A percentile compares a stretch with the other conserved stretches of the same genome.
These are phyloP conservation scores for Anastrepha obliqua DNA, from an alignment of 1,140 invertebrate species.

Conservation along the genomic window DNA sequence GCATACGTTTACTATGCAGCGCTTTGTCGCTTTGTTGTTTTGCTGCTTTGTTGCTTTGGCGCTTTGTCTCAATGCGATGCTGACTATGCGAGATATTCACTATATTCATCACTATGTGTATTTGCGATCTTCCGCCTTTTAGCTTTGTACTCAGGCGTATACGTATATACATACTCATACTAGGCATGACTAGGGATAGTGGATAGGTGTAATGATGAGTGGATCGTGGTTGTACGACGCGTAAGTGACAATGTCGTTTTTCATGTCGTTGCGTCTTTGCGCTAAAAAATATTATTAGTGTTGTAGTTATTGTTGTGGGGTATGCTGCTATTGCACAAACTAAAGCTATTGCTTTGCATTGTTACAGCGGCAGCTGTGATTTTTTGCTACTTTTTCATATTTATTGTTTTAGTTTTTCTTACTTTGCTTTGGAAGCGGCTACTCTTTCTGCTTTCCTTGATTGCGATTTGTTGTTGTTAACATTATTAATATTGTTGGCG, in stretches of 20 bases:
- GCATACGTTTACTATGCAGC: constrained; percentile 44
- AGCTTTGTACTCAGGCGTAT: not conserved
- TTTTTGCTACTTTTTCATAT: constrained; percentile 15
- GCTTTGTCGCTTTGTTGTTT: constrained; percentile 43
- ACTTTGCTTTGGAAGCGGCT: constrained; percentile 2
- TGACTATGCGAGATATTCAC: constrained; percentile 23
- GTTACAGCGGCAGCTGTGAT: constrained; percentile 1
- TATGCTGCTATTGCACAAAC: not conserved
- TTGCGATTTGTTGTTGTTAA: constrained; percentile 44
- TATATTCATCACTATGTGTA: not conserved
- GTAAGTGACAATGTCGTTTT: constrained; percentile 53
- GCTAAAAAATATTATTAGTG: not conserved
- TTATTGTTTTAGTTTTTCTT: constrained; percentile 35
- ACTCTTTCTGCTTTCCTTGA: constrained; percentile 35
- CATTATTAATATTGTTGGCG: constrained; percentile 46
- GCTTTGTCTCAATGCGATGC: constrained; percentile 6
- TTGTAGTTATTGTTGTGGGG: not conserved
- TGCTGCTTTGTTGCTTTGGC: not conserved
- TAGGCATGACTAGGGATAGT: not conserved
- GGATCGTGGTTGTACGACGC: constrained; percentile 46
- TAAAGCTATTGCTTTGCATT: constrained; percentile 30
- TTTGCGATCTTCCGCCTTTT: constrained; percentile 48
- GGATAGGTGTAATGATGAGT: constrained; percentile 36
- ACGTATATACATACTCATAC: not conserved
- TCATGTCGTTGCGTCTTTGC: constrained; percentile 26